Base-by-base conservation (phyloP, 1,140 invertebrate genomes). In the Temnothorax curvispinosus region DNA sequence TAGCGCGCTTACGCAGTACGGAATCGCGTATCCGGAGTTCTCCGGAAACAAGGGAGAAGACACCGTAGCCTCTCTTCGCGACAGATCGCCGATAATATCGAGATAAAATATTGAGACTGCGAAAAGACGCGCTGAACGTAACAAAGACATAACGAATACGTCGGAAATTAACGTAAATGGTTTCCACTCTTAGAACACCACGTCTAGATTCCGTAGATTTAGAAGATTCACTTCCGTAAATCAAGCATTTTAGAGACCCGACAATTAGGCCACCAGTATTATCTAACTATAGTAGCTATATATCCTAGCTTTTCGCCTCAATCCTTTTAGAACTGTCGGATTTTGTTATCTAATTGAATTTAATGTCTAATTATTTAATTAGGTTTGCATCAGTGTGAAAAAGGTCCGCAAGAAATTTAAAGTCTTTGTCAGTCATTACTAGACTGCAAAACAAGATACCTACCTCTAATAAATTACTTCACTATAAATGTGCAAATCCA, bases 191-290 rank as follows among this genome's bases (percentile, higher is more conserved):
- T n/a, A 38, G 84, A 60, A 54, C 9, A 27, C 18, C 18, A 35
- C n/a, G 54, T 21, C 64, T 67, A 71, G 5, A 72, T 47, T 85
- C 11, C 52, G 32, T 5, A 9, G 27, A 56, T 67, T 56, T 6
- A 27, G 52, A 60, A 64, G 72, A 67, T 89, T 85, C 72, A n/a
- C 44, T 18, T 35, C 8, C 15, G 18, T 93, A 92, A 93, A 92
- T 93, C 91, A 91, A 91, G 84, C 90, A 89, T 92, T 87, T 92
- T 86, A 80, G 27, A 62, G 38, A 69, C 58, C 71, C n/a, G 18
- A 27, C 27, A 27, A 27, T 27, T 27, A 27, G 27, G 27, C 27
- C 27, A 27, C 27, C 27, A 27, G 27, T 27, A 27, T 27, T 27
- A 21, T 27, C 27, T 27, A 27, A 1, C 27, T 27, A 27, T 27